Evolutionary conservation across 2,888 invertebrate genomes (phyloP).

Genomic region (Hyppa rectilinea): DNA sequence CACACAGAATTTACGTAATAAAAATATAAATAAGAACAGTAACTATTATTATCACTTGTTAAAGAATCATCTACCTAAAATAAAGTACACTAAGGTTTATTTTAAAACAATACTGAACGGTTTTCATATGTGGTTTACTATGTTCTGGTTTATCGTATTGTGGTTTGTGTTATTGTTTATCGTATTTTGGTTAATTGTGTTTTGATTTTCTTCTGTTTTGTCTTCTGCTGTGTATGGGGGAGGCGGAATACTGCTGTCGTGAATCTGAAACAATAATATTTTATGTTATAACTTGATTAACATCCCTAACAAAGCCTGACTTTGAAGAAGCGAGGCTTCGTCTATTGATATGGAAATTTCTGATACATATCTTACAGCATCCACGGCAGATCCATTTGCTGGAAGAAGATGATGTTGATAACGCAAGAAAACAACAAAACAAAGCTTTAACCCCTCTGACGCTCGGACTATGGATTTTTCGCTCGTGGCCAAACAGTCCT

Average conservation of each 20-base stretch:
- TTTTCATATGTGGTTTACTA: constrained; percentile 47
- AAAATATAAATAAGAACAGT: constrained; percentile 52
- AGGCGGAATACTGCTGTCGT: constrained; percentile 84
- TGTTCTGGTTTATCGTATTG: constrained; percentile 28
- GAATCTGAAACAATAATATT: constrained; percentile 75
- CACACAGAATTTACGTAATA: constrained; percentile 29
- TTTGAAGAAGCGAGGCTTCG: background rate
- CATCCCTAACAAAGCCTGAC: background rate
- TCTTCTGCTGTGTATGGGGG: constrained; percentile 81
- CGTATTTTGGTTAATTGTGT: constrained; percentile 13
- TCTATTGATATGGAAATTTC: no score
- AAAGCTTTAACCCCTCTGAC: no score
- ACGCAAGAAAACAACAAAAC: no score
- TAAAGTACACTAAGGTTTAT: constrained; percentile 30
- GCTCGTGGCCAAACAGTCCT: no score
- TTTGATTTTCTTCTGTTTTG: constrained; percentile 72
- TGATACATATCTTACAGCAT: no score
- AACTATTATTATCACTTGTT: constrained; percentile 47
- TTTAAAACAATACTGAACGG: constrained; percentile 43
- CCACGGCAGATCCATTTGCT: no score
- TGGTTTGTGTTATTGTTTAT: constrained; percentile 12
- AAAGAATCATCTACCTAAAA: constrained; percentile 36
- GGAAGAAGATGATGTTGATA: no score
- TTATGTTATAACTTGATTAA: background rate
- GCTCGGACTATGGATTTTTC: no score